A percentile compares a stretch with the other conserved stretches of the same genome.
These are phyloP conservation scores for Peromyscus polionotus DNA, from an alignment of 2,113 vertebrate species.

Conservation along the genomic window DNA sequence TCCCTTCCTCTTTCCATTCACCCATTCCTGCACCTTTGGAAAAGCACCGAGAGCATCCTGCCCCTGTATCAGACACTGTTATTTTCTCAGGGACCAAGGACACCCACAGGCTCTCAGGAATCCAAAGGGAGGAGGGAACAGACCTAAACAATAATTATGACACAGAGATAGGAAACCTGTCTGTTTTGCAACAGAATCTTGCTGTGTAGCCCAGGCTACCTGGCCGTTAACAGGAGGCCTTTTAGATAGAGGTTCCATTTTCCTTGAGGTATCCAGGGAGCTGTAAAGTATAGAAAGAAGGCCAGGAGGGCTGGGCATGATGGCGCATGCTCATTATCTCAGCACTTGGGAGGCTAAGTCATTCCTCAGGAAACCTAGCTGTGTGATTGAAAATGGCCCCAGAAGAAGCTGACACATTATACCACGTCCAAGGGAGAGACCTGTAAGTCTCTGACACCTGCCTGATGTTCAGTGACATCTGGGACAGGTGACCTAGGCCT, in stretches of 20 bases:
- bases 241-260: not conserved
- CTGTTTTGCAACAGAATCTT: not conserved
- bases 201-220: not conserved
- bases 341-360: not conserved
- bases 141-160: not conserved
- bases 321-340: not conserved
- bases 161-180: not conserved
- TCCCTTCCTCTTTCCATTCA: not conserved
- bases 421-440: not conserved
- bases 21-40: not conserved
- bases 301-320: not conserved
- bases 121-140: not conserved
- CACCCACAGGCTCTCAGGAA: not conserved
- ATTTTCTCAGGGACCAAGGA: not conserved
- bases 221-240: not conserved
- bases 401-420: not conserved
- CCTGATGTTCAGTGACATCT: not conserved
- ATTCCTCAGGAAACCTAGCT: not conserved
- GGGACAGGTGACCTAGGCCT: not conserved
- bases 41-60: not conserved
- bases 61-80: not conserved
- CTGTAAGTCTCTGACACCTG: not conserved
- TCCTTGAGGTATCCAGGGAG: not conserved
- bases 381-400: not conserved
- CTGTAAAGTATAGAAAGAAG: not conserved